These are phyloP conservation scores for Plumapathes pennacea DNA, from an alignment of 92 coral and sea anemone species.

Conservation along the genomic window DNA sequence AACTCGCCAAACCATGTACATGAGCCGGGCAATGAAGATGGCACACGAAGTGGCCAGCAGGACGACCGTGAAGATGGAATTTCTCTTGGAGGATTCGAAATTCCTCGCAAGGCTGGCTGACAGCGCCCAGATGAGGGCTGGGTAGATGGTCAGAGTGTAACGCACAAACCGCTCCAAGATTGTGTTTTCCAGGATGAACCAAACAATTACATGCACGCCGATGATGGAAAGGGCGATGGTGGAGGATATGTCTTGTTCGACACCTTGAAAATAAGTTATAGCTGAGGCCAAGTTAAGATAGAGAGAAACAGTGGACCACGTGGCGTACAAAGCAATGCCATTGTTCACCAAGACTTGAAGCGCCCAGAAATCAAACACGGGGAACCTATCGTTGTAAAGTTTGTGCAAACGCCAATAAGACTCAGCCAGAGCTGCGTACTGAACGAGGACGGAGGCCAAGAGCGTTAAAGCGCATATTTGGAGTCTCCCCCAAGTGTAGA, in stretches of 20 bases:
- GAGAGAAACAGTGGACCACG: constrained; percentile 61
- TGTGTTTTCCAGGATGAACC: constrained; percentile 69
- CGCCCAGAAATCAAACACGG: constrained; percentile 50
- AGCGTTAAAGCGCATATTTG: constrained; percentile 10
- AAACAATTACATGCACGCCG: constrained; percentile 29
- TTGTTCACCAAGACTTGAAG: constrained; percentile 50
- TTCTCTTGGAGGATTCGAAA: constrained; percentile 17
- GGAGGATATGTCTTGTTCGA: constrained; percentile 30
- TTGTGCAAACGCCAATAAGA: constrained; percentile 41
- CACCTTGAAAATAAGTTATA: constrained; percentile 45
- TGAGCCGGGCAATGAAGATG: constrained; percentile 9
- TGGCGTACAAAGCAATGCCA: constrained; percentile 49
- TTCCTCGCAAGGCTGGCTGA: constrained; percentile 44
- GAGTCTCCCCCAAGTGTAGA: constrained; percentile 38
- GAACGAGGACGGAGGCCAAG: constrained; percentile 10
- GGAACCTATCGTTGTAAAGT: constrained; percentile 6
- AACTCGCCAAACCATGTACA: constrained; percentile 4
- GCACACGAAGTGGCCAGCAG: constrained; percentile 24
- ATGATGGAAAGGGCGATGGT: constrained; percentile 47
- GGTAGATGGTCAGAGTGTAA: constrained; percentile 55
- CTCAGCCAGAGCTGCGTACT: constrained; percentile 43
- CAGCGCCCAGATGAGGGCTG: constrained; percentile 52
- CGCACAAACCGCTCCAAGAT: constrained; percentile 23
- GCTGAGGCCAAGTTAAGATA: constrained; percentile 48
- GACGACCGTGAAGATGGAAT: constrained; percentile 8